These are phyloP conservation scores for Platypus cylindrus DNA, from an alignment of 2,888 invertebrate genomes.

Conservation along the genomic window DNA sequence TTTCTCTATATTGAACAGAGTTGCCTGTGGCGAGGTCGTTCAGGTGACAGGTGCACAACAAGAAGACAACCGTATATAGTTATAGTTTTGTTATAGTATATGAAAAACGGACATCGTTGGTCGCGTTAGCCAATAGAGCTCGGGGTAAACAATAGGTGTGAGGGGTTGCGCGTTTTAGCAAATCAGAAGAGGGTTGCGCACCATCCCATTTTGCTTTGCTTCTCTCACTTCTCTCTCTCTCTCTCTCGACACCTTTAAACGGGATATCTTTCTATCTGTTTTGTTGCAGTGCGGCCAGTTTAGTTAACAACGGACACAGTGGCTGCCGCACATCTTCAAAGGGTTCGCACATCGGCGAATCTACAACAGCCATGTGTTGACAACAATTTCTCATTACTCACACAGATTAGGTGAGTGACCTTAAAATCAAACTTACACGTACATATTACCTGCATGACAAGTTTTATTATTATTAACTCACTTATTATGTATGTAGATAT, in stretches of 20 bases:
- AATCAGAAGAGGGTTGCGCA: slow-evolving; percentile 19
- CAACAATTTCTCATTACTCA: slow-evolving; percentile 28
- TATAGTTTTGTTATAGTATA: slow-evolving; percentile 9
- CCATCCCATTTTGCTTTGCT: slow-evolving; percentile 21
- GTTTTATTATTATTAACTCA: no score
- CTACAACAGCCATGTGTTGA: slow-evolving; percentile 35
- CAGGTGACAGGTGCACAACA: slow-evolving; percentile 21
- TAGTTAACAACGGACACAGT: slow-evolving; percentile 31
- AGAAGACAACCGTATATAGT: no score
- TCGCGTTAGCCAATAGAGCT: slow-evolving; percentile 15
- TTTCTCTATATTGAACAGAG: no score
- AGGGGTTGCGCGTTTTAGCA: slow-evolving; percentile 26
- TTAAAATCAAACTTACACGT: no score
- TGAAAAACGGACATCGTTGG: slow-evolving; percentile 17
- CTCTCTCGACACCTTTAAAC: no score
- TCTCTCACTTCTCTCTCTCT: no score
- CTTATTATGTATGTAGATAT: no score
- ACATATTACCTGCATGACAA: no score
- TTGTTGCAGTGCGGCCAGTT: slow-evolving; percentile 29
- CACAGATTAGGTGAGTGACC: slow-evolving; percentile 32
- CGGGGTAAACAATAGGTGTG: slow-evolving; percentile 30
- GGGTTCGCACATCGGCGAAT: slow-evolving; percentile 35
- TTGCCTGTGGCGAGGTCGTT: slow-evolving; percentile 20
- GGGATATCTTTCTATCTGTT: no score
- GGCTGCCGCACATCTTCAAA: slow-evolving; percentile 35